These are phyloP conservation scores for Syngnathus rostellatus DNA, from an alignment of 2,797 vertebrate species.

Conservation along the genomic window DNA sequence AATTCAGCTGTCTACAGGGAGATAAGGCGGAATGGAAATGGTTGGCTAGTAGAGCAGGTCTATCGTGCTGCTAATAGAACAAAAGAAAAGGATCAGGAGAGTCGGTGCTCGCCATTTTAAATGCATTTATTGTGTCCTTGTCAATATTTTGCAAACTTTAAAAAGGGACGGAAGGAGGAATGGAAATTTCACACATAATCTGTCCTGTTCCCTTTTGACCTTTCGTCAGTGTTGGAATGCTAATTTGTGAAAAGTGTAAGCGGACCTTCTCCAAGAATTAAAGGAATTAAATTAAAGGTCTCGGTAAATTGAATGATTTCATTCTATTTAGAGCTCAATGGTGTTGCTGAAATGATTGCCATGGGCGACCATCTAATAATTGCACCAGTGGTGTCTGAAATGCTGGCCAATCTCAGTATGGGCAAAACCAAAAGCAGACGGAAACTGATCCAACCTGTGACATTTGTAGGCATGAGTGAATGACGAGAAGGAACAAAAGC, in stretches of 20 bases:
- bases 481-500: background rate
- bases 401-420: background rate
- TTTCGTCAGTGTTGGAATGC: too few relatives aligned
- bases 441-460: background rate
- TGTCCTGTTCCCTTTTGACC: background rate
- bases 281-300: too few relatives aligned
- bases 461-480: background rate
- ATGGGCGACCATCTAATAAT: background rate
- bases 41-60: conserved; percentile 20
- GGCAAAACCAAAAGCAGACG: background rate
- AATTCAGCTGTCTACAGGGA: conserved; percentile 28
- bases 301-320: too few relatives aligned
- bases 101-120: conserved; percentile 16
- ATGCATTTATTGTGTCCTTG: background rate
- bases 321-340: background rate
- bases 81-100: conserved; percentile 20
- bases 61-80: conserved; percentile 28
- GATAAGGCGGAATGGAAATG: conserved; percentile 24
- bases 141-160: background rate
- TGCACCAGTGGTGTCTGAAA: background rate
- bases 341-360: background rate
- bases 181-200: background rate
- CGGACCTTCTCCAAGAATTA: background rate
- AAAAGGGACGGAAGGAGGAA: background rate
- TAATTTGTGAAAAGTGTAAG: too few relatives aligned